These are phyloP conservation scores for Mya arenaria DNA, from an alignment of 1,140 invertebrate species.

Conservation along the genomic window DNA sequence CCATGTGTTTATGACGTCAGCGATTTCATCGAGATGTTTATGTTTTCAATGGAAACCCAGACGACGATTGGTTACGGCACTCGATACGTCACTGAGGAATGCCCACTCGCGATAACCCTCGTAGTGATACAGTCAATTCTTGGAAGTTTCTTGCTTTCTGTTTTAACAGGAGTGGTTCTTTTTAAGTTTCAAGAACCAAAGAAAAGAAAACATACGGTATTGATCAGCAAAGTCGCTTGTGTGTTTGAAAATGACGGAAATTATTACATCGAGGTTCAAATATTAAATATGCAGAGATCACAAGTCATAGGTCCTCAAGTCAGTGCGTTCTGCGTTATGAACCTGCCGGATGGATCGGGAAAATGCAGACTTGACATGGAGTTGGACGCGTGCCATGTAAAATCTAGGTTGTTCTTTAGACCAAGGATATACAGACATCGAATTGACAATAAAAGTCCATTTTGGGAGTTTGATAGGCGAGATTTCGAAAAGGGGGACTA, in stretches of 20 bases:
- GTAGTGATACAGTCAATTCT: constrained; percentile 78
- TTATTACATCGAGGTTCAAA: constrained; percentile 86
- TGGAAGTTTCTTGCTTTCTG: constrained; percentile 75
- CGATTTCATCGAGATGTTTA: constrained; percentile 77
- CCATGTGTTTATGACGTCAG: constrained; percentile 76
- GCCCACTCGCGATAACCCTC: constrained; percentile 69
- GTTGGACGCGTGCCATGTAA: constrained; percentile 90
- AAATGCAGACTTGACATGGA: constrained; percentile 68
- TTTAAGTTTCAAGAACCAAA: constrained; percentile 77
- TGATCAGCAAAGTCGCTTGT: constrained; percentile 74
- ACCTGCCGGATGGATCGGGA: constrained; percentile 60
- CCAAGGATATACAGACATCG: constrained; percentile 90
- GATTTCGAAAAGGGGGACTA: constrained; percentile 93
- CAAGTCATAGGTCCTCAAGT: constrained; percentile 84
- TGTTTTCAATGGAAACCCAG: constrained; percentile 83
- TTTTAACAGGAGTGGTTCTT: constrained; percentile 76
- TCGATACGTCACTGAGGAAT: constrained; percentile 86
- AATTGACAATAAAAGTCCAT: constrained; percentile 92
- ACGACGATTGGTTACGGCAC: constrained; percentile 83
- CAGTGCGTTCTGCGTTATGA: constrained; percentile 92
- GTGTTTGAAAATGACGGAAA: constrained; percentile 86
- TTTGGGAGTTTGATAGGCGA: constrained; percentile 92
- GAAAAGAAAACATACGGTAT: constrained; percentile 71
- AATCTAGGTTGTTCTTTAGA: constrained; percentile 95
- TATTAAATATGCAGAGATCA: constrained; percentile 77